phyloP scores from a whole-genome alignment of 92 coral and sea anemone species.

The Epizoanthus rinbou region DNA sequence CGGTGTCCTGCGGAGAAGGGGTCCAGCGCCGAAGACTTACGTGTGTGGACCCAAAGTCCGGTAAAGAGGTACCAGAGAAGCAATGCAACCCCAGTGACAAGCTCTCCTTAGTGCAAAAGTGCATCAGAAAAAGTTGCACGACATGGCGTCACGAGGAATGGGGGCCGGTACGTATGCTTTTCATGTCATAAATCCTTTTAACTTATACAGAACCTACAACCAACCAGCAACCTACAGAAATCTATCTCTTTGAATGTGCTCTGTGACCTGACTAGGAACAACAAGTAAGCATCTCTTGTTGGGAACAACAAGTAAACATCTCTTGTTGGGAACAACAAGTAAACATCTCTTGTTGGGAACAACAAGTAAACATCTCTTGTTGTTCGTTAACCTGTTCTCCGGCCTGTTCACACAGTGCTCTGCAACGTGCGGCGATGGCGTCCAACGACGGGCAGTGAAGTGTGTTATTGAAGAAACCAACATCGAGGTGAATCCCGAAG shows the following conservation, averaged over 20 bases:
- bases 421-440: slow-evolving; percentile 17
- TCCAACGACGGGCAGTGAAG: slow-evolving; percentile 24
- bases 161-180: slow-evolving; percentile 21
- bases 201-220: no score
- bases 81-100: slow-evolving; percentile 32
- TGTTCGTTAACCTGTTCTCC: background rate
- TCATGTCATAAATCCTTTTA: background rate
- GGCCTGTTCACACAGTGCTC: background rate
- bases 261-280: background rate
- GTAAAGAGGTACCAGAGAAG: slow-evolving; percentile 3
- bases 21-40: slow-evolving; percentile 17
- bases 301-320: no score
- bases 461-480: slow-evolving; percentile 23
- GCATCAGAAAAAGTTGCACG: slow-evolving; percentile 18
- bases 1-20: slow-evolving; percentile 44
- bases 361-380: background rate
- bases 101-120: slow-evolving; percentile 20
- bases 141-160: slow-evolving; percentile 29
- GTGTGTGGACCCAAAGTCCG: slow-evolving; percentile 18
- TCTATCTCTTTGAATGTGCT: background rate
- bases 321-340: no score
- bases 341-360: no score
- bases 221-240: no score
- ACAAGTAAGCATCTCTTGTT: no score
- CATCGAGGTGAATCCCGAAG: slow-evolving; percentile 14